These are phyloP conservation scores for Hydrocynus forskahlii DNA, from an alignment of 2,797 vertebrate species.

Conservation along the genomic window DNA sequence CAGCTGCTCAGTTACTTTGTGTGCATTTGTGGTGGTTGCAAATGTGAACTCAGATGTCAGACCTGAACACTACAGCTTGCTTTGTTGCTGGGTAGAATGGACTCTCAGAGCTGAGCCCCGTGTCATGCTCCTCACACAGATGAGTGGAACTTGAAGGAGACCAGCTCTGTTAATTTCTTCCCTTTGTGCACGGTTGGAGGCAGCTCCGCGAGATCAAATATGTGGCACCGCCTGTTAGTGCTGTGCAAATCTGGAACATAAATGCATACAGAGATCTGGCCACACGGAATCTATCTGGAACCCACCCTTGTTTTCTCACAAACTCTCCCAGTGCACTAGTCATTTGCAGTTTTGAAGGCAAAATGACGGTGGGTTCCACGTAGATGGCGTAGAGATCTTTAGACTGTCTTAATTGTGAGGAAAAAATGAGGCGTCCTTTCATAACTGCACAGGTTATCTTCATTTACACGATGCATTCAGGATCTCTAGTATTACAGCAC, in stretches of 20 bases:
- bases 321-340: no score
- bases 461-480: no score
- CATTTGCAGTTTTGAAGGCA: background rate
- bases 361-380: no score
- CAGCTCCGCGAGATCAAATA: constrained; percentile 16
- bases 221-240: constrained; percentile 18
- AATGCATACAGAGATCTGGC: background rate
- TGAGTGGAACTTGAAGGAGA: constrained; percentile 64
- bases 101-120: constrained; percentile 42
- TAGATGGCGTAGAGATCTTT: background rate
- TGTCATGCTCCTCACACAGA: constrained; percentile 56
- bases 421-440: background rate
- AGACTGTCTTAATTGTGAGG: background rate
- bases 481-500: background rate
- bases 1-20: background rate
- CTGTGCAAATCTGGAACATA: background rate
- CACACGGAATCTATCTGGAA: no score
- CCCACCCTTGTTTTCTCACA: background rate
- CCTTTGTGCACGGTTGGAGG: constrained; percentile 73
- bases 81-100: constrained; percentile 74
- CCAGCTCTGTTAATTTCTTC: constrained; percentile 58
- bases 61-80: background rate
- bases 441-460: background rate
- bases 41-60: background rate
- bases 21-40: background rate